Evolutionary conservation across 2,113 vertebrate species (phyloP).

Genomic region (Alethe castanea): DNA sequence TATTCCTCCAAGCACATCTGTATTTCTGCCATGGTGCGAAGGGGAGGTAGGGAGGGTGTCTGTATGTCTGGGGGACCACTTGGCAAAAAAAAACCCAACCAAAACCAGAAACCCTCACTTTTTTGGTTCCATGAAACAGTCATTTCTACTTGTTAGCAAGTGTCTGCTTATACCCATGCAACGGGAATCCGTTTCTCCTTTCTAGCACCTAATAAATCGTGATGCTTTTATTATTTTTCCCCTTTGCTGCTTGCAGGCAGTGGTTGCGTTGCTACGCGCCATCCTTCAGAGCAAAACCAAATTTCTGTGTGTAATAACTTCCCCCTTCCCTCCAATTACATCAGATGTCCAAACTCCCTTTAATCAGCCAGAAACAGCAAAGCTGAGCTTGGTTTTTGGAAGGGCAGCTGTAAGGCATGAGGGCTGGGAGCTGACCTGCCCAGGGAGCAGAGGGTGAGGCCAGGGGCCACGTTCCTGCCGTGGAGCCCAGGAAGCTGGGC

Average conservation of each 20-base stretch:
- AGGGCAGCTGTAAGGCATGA: background rate
- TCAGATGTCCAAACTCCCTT: background rate
- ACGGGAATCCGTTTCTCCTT: background rate
- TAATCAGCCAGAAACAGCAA: background rate
- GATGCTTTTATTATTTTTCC: conserved; percentile 29
- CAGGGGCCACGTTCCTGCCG: conserved; percentile 3
- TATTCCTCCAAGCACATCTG: background rate
- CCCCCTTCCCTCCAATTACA: background rate
- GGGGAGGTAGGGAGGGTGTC: background rate
- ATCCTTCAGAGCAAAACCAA: conserved; percentile 5
- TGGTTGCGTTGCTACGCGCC: background rate
- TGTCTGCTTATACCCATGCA: background rate
- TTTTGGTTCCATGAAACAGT: background rate
- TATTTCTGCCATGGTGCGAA: background rate
- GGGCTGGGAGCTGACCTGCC: background rate
- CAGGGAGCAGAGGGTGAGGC: background rate
- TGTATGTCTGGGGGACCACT: fast-evolving
- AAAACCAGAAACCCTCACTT: background rate
- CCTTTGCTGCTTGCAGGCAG: conserved; percentile 1
- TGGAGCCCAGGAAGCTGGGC: background rate
- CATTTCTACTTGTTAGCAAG: conserved; percentile 17
- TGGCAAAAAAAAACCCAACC: background rate
- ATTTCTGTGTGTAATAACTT: background rate
- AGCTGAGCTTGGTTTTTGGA: background rate
- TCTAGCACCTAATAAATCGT: conserved; percentile 47